Conservation (phyloP, 2,888 invertebrate genomes). For the Acronicta leporina region DNA sequence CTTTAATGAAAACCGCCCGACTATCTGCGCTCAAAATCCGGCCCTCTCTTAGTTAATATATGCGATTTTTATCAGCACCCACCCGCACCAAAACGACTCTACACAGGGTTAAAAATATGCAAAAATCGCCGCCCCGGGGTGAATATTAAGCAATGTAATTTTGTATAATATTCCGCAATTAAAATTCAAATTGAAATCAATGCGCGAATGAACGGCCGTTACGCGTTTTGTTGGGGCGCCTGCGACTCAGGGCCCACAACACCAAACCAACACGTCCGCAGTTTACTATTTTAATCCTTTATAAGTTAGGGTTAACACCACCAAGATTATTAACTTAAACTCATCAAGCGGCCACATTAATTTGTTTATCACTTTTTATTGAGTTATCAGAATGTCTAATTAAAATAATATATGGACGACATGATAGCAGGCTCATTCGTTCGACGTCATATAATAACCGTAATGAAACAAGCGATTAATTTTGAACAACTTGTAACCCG, state of each 20-base stretch:
- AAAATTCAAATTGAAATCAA: slow-evolving; percentile 90
- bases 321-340: slow-evolving; percentile 43
- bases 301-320: slow-evolving; percentile 36
- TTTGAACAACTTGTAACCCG: slow-evolving; percentile 44
- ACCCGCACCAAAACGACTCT: slow-evolving; percentile 66
- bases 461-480: slow-evolving; percentile 58
- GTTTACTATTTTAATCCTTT: slow-evolving; percentile 57
- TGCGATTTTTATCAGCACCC: slow-evolving; percentile 82
- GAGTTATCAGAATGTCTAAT: slow-evolving; percentile 43
- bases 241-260: slow-evolving; percentile 23
- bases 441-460: slow-evolving; percentile 54
- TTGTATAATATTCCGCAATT: slow-evolving; percentile 89
- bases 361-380: slow-evolving; percentile 36
- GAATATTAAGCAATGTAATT: slow-evolving; percentile 88
- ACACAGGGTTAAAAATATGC: slow-evolving; percentile 85
- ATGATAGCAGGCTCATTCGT: slow-evolving; percentile 27
- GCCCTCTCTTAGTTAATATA: slow-evolving; percentile 78
- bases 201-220: slow-evolving; percentile 80
- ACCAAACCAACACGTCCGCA: slow-evolving; percentile 23
- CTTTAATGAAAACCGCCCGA: slow-evolving; percentile 80
- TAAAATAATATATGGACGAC: slow-evolving; percentile 33
- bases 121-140: slow-evolving; percentile 85
- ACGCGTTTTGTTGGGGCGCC: slow-evolving; percentile 38
- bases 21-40: slow-evolving; percentile 71
- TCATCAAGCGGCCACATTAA: slow-evolving; percentile 31